A percentile compares a stretch with the other conserved stretches of the same genome.
Evolutionary conservation across 2,888 invertebrate genomes (phyloP).

Genomic region (Eristalinus sepulchralis): DNA sequence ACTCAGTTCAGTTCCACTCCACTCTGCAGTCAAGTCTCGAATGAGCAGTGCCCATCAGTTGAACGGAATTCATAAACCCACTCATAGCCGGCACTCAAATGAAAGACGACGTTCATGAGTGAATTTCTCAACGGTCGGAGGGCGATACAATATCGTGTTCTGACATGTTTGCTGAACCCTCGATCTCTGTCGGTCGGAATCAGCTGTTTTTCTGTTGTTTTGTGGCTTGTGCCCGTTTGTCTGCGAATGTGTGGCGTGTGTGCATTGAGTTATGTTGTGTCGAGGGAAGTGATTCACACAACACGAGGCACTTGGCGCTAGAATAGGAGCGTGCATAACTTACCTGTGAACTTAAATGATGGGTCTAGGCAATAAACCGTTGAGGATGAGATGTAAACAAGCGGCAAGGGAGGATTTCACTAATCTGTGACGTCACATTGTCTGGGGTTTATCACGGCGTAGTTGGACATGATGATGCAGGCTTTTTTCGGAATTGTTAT

Average conservation of each 20-base stretch:
- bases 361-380: background rate
- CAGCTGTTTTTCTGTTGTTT: background rate
- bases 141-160: slow-evolving; percentile 47
- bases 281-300: background rate
- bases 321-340: background rate
- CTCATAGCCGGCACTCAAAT: slow-evolving; percentile 3
- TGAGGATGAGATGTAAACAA: background rate
- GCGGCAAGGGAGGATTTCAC: background rate
- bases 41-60: background rate
- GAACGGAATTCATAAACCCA: background rate
- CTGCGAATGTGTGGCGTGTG: background rate
- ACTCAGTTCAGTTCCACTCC: background rate
- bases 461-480: background rate
- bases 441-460: background rate
- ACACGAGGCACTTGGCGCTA: background rate
- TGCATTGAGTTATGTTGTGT: background rate
- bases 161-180: background rate
- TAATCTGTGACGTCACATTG: background rate
- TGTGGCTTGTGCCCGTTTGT: slow-evolving; percentile 6
- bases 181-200: background rate
- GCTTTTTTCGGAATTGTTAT: background rate
- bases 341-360: background rate
- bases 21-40: background rate
- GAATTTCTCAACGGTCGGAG: background rate
- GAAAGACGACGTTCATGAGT: slow-evolving; percentile 13